Conservation (phyloP, 2,888 invertebrate species). For the Caenorhabditis angaria region DNA sequence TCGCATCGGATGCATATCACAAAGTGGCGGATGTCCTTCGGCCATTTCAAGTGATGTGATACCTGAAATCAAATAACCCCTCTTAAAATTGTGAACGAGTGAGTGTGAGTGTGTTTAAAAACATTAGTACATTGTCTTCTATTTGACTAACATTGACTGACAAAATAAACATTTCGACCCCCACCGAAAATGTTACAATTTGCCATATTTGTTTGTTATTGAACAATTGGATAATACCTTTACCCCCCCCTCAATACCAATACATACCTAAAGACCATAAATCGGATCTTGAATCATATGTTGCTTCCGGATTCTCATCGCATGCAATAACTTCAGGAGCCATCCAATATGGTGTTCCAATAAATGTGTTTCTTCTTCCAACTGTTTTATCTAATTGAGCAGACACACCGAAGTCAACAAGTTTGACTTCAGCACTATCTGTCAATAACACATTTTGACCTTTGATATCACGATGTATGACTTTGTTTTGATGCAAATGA, state of each 20-base stretch:
- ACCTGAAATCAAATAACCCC: slow-evolving; percentile 50
- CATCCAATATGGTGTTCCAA: slow-evolving; percentile 84
- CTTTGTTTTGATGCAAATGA: slow-evolving; percentile 97
- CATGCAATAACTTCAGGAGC: slow-evolving; percentile 99
- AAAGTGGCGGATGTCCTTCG: slow-evolving; percentile 82
- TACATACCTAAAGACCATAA: slow-evolving; percentile 76
- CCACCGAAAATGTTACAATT: neutral
- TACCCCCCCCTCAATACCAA: neutral
- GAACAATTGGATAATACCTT: neutral
- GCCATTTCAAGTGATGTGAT: slow-evolving; percentile 99
- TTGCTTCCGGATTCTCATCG: slow-evolving; percentile 99
- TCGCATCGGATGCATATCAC: slow-evolving; percentile 99
- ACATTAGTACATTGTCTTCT: slow-evolving; percentile 1
- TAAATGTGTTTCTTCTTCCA: slow-evolving; percentile 97
- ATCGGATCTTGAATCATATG: slow-evolving; percentile 85
- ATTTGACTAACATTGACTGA: slow-evolving; percentile 2
- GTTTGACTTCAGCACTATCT: slow-evolving; percentile 97
- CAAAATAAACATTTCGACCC: slow-evolving; percentile 1
- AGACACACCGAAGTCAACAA: slow-evolving; percentile 99
- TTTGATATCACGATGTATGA: slow-evolving; percentile 94
- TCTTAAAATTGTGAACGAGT: slow-evolving; percentile 7
- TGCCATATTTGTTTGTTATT: slow-evolving; percentile 6
- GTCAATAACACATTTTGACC: slow-evolving; percentile 98
- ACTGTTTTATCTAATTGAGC: slow-evolving; percentile 99
- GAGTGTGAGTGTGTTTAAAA: too few species aligned